Percentiles rank a stretch among this genome's conserved stretches.
These are phyloP conservation scores for Tyrannus savana DNA, from an alignment of 2,113 vertebrate species.

Conservation along the genomic window DNA sequence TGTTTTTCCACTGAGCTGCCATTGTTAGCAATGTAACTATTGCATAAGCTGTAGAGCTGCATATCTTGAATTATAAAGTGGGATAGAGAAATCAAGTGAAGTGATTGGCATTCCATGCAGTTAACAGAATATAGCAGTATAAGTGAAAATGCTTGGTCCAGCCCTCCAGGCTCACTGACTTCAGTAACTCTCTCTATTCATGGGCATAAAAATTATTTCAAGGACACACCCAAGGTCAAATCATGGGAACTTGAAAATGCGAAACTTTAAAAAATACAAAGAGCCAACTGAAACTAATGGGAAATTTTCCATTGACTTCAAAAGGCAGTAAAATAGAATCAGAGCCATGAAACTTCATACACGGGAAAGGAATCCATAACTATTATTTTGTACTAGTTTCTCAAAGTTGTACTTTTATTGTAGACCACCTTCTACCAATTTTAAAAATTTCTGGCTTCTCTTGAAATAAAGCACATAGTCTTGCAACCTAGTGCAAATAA, in stretches of 20 bases:
- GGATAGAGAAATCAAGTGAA: not conserved
- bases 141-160: not conserved
- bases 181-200: not conserved
- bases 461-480: not conserved
- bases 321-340: not conserved
- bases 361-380: not conserved
- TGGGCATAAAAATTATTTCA: not conserved
- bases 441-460: not conserved
- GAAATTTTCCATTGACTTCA: slow-evolving; percentile 38
- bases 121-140: not conserved
- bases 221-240: not conserved
- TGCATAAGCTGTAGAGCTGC: not conserved
- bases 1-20: not conserved
- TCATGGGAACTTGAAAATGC: not conserved
- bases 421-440: not conserved
- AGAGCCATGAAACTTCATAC: not conserved
- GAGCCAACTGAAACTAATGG: slow-evolving; percentile 14
- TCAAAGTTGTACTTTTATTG: not conserved
- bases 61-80: not conserved
- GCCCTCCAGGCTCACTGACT: not conserved
- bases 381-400: not conserved
- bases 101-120: not conserved
- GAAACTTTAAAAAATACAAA: slow-evolving; percentile 12
- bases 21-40: not conserved
- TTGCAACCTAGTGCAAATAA: not conserved